Base-by-base conservation (phyloP, 2,113 vertebrate genomes). In the Psilopsiagon aurifrons region DNA sequence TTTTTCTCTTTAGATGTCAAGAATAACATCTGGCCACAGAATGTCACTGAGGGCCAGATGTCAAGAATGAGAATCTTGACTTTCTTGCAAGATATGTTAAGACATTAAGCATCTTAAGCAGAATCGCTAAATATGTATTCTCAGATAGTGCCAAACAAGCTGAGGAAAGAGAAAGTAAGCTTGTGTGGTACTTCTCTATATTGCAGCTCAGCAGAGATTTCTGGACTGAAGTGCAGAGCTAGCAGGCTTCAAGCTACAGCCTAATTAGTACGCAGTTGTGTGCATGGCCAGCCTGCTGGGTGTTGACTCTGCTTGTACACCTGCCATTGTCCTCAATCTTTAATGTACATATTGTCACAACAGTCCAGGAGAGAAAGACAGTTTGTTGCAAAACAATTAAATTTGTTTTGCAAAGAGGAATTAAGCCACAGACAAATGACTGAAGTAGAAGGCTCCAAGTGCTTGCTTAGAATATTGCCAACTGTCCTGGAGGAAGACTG, bases 71-170 rank as follows among this genome's bases (percentile, higher is more conserved):
- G 74, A 69, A 12, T 13, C 86, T 75, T 88, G 54, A 49, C 55
- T 86, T 86, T 27, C 76, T 92, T 81, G 68, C 49, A 88, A 77
- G 67, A 35, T 59, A 59, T 81, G 49, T 88, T 76, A 54, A 83
- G 80, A 47, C 46, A 39, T 77, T 88, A 59, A 88, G 37, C 83
- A 25, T 74, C 41, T 46, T 80, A 49, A 81, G 80, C 15, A 77
- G 64, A 83, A 90, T 63, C 63, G n/a, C 68, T 92, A 46, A 77
- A 49, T 62, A 59, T 68, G 29, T 5, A 4, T 16, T 14, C 29
- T 68, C 44, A 60, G 33, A 16, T 4, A 57, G 44, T 23, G 41
- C 54, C 63, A 83, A 27, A 51, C 25, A 8, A 6, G 39, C 55
- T 55, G 76, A 84, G 63, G 37, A 62, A 46, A n/a, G 18, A 19